Percentiles rank a stretch among this genome's conserved stretches.
Conservation (phyloP, 2,888 invertebrate genomes). For the Stratiomys singularior region DNA sequence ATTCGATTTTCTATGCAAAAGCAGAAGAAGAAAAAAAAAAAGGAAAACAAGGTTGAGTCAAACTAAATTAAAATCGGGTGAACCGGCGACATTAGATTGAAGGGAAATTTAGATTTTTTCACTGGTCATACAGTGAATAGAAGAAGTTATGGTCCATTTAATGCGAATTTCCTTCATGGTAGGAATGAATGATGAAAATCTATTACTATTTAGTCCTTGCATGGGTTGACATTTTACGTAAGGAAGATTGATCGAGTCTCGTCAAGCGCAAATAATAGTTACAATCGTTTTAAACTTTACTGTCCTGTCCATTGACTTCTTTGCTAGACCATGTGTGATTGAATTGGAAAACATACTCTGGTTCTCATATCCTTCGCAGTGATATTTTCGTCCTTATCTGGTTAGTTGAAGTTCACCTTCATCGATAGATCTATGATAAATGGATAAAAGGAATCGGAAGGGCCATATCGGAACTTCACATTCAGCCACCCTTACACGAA, state of each 20-base stretch:
- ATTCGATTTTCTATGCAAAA: background rate
- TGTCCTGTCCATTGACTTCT: too few relatives aligned
- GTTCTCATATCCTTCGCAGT: too few relatives aligned
- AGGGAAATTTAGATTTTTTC: too few relatives aligned
- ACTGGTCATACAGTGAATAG: background rate
- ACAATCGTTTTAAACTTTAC: too few relatives aligned
- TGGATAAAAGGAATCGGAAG: slow-evolving; percentile 47
- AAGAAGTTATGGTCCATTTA: background rate
- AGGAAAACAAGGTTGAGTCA: background rate
- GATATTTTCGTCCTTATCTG: slow-evolving; percentile 42
- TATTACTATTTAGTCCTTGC: too few relatives aligned
- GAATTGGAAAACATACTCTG: too few relatives aligned
- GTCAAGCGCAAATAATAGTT: too few relatives aligned
- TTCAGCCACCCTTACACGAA: background rate
- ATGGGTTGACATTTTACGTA: too few relatives aligned
- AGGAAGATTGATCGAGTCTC: too few relatives aligned
- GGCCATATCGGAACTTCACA: slow-evolving; percentile 49
- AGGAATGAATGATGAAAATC: too few relatives aligned
- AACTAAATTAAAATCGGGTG: background rate
- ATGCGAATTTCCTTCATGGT: too few relatives aligned
- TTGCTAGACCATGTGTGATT: too few relatives aligned
- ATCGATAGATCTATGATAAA: slow-evolving; percentile 52
- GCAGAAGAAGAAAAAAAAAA: slow-evolving; percentile 13
- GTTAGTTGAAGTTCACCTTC: slow-evolving; percentile 41
- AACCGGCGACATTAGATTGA: background rate